Base-by-base conservation (phyloP, 1,140 invertebrate genomes). In the Brachionus calyciflorus region DNA sequence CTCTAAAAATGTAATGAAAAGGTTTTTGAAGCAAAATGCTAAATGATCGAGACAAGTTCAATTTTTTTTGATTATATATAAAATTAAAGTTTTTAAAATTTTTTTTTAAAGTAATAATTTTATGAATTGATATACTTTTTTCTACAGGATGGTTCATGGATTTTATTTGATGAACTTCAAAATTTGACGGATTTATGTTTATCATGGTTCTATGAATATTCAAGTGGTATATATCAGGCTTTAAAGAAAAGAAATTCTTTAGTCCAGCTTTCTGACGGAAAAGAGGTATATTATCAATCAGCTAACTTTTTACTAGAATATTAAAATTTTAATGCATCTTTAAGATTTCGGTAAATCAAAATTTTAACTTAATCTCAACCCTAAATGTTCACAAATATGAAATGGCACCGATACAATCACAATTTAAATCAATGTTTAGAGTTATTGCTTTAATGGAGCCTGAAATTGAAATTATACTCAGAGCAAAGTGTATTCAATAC, bases 61-160 rank as follows among this genome's bases (percentile, higher is more conserved):
- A n/a, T n/a, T n/a, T n/a, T n/a, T n/a, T n/a, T n/a, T n/a, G 24
- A 30, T 44, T 10, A 21, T 30, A 17, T 19, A 28, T 46, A 24
- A 78, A 28, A 2, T 48, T 75, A 9, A n/a, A 14, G 30, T 28
- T 41, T 30, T 33, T 19, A 40, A 73, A 17, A 12, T 57, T 63
- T 9, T 28, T 28, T 73, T 53, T 26, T 21, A 21, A 76, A 28
- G n/a, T n/a, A n/a, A n/a, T n/a, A n/a, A n/a, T n/a, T n/a, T n/a
- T n/a, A n/a, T n/a, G n/a, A n/a, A n/a, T n/a, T n/a, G n/a, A n/a
- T n/a, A n/a, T n/a, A n/a, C n/a, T n/a, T n/a, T n/a, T n/a, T 55
- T 14, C n/a, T 80, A 3, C 70, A 84, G 83, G 84, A 85, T 80
- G 84, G 84, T 3, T 84, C 82, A 75, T 85, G 84, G 84, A 81